Percentiles rank a stretch among this genome's conserved stretches.
Conservation (phyloP, 2,113 vertebrate species). For the Mixornis gularis region DNA sequence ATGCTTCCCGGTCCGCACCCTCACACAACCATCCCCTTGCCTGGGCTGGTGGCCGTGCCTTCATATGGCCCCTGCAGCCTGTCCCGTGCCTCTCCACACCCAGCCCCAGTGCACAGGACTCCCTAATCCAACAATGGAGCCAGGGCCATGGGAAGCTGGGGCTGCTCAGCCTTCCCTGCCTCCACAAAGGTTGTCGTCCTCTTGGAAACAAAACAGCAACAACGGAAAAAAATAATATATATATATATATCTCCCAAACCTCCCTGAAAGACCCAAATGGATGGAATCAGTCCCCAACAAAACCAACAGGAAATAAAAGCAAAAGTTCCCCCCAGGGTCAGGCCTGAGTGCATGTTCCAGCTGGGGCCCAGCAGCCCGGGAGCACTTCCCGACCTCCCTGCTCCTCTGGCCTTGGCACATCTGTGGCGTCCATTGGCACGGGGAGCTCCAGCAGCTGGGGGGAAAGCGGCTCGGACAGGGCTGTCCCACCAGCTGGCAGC, state of each 20-base stretch:
- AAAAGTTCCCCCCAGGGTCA: constrained; percentile 12
- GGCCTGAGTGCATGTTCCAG: background rate
- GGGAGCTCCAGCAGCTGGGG: constrained; percentile 15
- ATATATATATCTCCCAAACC: constrained; percentile 18
- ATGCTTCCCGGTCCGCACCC: rapidly evolving
- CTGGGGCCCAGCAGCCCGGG: background rate
- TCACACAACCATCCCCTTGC: background rate
- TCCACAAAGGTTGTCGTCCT: background rate
- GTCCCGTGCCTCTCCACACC: background rate
- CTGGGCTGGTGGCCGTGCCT: background rate
- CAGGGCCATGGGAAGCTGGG: background rate
- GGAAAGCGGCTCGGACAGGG: background rate
- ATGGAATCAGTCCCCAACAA: background rate
- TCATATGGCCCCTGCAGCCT: background rate
- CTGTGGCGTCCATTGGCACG: background rate
- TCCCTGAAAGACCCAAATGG: constrained; percentile 21
- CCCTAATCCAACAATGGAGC: rapidly evolving
- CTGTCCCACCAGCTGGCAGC: background rate
- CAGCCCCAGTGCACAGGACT: rapidly evolving
- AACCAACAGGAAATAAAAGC: background rate
- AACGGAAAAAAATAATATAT: background rate
- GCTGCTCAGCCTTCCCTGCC: background rate
- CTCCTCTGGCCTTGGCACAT: constrained; percentile 62
- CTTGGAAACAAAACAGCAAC: constrained; percentile 36
- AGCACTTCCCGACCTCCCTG: background rate